Evolutionary conservation across 2,888 invertebrate genomes (phyloP).

Genomic region (Incurvaria masculella): DNA sequence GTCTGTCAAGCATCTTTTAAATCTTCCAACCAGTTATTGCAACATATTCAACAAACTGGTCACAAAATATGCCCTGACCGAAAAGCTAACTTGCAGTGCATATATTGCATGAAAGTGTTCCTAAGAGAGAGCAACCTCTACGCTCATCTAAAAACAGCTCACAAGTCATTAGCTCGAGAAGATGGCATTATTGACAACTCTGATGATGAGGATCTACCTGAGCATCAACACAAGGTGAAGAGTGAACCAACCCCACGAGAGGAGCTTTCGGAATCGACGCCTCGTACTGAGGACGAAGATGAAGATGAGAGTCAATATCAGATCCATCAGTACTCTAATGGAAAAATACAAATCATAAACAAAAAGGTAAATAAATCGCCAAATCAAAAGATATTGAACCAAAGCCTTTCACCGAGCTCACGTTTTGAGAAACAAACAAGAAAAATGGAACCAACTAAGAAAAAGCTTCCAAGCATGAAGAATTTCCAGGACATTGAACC

Average conservation of each 20-base stretch:
- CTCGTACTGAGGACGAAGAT: constrained; percentile 10
- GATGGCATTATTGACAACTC: constrained; percentile 63
- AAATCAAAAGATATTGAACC: constrained; percentile 1
- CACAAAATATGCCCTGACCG: constrained; percentile 45
- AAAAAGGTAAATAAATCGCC: constrained; percentile 8
- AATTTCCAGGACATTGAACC: background rate
- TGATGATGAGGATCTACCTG: constrained; percentile 57
- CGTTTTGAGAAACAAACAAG: background rate
- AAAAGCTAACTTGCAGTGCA: constrained; percentile 57
- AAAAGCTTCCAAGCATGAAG: background rate
- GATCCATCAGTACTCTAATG: constrained; percentile 34
- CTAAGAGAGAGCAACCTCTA: constrained; percentile 67
- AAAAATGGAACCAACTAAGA: background rate
- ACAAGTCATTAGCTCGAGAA: constrained; percentile 60
- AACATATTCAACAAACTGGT: constrained; percentile 56
- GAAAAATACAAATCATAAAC: constrained; percentile 42
- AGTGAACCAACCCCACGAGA: constrained; percentile 14
- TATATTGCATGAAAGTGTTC: constrained; percentile 74
- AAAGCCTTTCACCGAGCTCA: constrained; percentile 5
- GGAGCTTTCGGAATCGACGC: constrained; percentile 29
- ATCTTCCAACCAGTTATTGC: constrained; percentile 34
- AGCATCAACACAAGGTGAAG: constrained; percentile 29
- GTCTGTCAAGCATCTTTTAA: constrained; percentile 55
- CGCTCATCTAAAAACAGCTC: constrained; percentile 65
- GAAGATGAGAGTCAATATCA: constrained; percentile 28